Conservation (phyloP, 2,797 vertebrate species). For the Ciconia nigra region DNA sequence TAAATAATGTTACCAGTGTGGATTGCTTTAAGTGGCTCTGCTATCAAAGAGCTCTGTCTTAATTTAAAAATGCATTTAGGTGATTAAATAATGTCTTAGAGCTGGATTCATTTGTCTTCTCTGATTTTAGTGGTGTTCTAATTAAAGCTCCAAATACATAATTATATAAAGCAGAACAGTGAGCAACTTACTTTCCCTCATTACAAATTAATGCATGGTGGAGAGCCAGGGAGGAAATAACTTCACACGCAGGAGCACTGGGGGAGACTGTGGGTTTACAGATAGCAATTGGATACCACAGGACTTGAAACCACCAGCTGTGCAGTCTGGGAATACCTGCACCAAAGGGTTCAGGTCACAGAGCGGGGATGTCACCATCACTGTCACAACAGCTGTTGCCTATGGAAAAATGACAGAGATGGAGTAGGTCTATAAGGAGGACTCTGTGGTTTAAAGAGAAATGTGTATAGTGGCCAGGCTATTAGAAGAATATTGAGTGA, state of each 20-base stretch:
- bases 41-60: slow-evolving; percentile 55
- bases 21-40: slow-evolving; percentile 38
- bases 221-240: not conserved
- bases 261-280: not conserved
- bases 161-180: slow-evolving; percentile 30
- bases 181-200: slow-evolving; percentile 5
- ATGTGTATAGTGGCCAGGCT: not conserved
- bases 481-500: not conserved
- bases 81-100: slow-evolving; percentile 61
- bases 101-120: slow-evolving; percentile 30
- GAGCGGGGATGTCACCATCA: not conserved
- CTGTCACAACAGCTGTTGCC: not conserved
- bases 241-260: not conserved
- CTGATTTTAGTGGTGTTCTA: slow-evolving; percentile 15
- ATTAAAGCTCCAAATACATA: slow-evolving; percentile 33
- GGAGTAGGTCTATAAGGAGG: not conserved
- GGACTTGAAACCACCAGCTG: not conserved
- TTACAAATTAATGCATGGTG: not conserved
- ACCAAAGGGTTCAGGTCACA: not conserved
- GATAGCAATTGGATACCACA: not conserved
- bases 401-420: not conserved
- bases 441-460: not conserved
- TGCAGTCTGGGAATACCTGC: not conserved
- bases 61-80: slow-evolving; percentile 40
- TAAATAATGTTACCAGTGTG: slow-evolving; percentile 38